phyloP scores from a whole-genome alignment of 1,140 invertebrate species.

The Hypsibius dujardini region DNA sequence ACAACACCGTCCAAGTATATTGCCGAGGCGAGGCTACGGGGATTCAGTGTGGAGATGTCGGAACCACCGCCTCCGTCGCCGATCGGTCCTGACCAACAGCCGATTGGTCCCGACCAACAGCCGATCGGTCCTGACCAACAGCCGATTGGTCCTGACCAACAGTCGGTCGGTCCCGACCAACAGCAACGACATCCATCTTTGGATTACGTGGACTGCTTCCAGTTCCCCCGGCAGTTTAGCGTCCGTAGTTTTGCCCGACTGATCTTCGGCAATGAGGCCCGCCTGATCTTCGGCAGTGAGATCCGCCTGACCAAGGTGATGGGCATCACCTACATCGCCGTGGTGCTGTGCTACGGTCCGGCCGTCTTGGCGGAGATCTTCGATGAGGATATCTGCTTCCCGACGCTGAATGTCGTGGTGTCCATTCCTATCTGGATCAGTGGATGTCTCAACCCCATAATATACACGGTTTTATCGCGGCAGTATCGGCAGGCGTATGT shows the following conservation, averaged over 20 bases:
- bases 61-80: no score
- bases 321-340: neutral
- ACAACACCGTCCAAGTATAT: no score
- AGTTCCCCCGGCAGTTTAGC: neutral
- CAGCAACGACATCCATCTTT: no score
- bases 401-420: neutral
- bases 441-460: neutral
- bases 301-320: neutral
- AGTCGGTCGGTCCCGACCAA: no score
- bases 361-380: neutral
- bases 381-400: neutral
- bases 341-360: neutral
- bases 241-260: neutral
- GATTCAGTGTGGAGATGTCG: no score
- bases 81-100: no score
- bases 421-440: neutral
- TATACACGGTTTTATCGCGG: neutral
- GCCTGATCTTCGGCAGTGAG: neutral
- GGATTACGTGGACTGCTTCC: neutral
- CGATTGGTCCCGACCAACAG: no score
- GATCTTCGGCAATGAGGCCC: neutral
- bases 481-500: neutral
- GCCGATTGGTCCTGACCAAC: no score
- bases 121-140: no score
- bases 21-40: no score